Conservation (phyloP, 2,113 vertebrate species). For the Vidua chalybeata region DNA sequence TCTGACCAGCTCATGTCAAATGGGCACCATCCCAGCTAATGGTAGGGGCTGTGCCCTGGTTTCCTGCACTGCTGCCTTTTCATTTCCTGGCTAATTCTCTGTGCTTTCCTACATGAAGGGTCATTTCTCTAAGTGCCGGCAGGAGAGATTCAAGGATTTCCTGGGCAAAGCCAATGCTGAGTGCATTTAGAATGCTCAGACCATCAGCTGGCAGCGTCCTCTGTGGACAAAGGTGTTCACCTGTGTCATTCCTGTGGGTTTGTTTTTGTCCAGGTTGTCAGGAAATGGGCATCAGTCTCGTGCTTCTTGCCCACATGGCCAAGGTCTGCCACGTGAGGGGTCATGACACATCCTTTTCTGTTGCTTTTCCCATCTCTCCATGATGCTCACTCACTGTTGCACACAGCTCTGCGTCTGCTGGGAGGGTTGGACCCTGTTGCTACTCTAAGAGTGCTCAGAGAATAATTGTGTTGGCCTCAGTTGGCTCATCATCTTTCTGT, state of each 20-base stretch:
- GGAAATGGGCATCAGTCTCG: neutral
- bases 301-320: neutral
- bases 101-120: too few relatives aligned
- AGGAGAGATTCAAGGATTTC: neutral
- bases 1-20: too few relatives aligned
- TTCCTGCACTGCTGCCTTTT: too few relatives aligned
- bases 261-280: neutral
- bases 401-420: neutral
- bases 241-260: neutral
- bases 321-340: neutral
- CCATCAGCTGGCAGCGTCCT: too few relatives aligned
- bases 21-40: too few relatives aligned
- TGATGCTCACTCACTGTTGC: neutral
- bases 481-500: neutral
- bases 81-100: too few relatives aligned
- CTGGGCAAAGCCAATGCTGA: too few relatives aligned
- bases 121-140: neutral
- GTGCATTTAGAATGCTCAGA: neutral
- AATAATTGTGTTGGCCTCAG: neutral
- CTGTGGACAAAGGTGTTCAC: neutral
- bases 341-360: neutral
- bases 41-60: too few relatives aligned
- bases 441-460: neutral
- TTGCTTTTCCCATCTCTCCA: neutral
- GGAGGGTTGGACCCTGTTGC: neutral